These are phyloP conservation scores for Aspiorhynchus laticeps DNA, from an alignment of 2,113 vertebrate species.

Conservation along the genomic window DNA sequence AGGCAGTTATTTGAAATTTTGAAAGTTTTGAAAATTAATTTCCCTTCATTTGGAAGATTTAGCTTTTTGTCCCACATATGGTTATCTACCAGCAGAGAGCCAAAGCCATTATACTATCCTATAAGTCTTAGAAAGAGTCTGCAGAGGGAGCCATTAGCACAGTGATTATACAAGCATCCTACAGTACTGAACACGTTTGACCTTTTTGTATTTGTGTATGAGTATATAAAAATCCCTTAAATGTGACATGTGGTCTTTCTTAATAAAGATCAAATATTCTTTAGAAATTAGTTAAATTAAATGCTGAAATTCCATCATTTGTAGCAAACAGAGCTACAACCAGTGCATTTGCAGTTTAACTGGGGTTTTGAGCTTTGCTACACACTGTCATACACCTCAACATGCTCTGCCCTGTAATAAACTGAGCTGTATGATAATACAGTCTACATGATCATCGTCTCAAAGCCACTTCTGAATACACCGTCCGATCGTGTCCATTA, in stretches of 20 bases:
- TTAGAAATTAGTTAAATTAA: neutral
- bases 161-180: neutral
- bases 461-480: neutral
- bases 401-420: neutral
- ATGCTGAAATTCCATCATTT: neutral
- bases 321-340: no score
- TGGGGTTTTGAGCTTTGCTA: neutral
- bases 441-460: neutral
- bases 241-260: neutral
- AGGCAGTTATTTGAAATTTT: neutral
- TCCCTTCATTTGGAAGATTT: no score
- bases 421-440: neutral
- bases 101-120: neutral
- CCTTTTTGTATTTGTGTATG: fast-evolving
- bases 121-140: neutral
- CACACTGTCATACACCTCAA: neutral
- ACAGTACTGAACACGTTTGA: neutral
- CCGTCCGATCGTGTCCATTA: neutral
- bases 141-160: neutral
- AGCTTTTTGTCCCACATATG: neutral
- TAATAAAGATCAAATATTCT: neutral
- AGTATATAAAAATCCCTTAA: neutral
- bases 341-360: neutral
- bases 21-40: neutral
- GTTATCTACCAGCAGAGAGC: neutral